Conservation (phyloP, 2,888 invertebrate species). For the Epirrita christyi region DNA sequence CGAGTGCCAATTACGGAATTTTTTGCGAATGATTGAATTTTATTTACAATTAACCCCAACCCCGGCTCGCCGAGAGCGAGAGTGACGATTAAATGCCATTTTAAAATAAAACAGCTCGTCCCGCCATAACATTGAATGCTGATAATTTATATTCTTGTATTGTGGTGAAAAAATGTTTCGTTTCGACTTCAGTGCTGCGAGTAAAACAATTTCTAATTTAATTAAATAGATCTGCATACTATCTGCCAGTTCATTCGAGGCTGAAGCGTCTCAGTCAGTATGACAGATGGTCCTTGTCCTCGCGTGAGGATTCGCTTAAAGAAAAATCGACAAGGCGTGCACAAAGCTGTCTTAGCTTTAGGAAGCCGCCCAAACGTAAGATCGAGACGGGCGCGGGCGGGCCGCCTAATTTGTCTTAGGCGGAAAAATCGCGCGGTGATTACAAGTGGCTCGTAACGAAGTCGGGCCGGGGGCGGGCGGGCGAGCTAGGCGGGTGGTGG, state of each 20-base stretch:
- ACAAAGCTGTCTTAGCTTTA: conserved; percentile 60
- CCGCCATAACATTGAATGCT: conserved; percentile 66
- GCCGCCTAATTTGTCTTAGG: conserved; percentile 84
- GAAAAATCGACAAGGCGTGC: conserved; percentile 56
- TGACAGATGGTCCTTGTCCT: neutral
- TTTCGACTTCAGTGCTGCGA: conserved; percentile 2
- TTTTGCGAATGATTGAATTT: conserved; percentile 84
- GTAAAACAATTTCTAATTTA: neutral
- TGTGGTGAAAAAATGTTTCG: conserved; percentile 22
- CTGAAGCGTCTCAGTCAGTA: no score
- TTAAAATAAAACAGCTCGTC: conserved; percentile 80
- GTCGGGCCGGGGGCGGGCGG: conserved; percentile 65
- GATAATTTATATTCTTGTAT: conserved; percentile 58
- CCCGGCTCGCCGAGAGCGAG: conserved; percentile 73
- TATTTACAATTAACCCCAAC: conserved; percentile 82
- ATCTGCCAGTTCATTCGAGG: neutral
- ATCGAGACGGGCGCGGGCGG: conserved; percentile 62
- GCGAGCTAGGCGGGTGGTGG: conserved; percentile 42
- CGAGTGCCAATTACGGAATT: conserved; percentile 75
- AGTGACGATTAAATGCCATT: conserved; percentile 83
- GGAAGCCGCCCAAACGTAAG: conserved; percentile 75
- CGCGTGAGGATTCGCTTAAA: conserved; percentile 27
- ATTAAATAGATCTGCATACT: conserved; percentile 6
- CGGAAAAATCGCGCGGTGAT: conserved; percentile 84
- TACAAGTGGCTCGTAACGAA: conserved; percentile 85